A percentile compares a stretch with the other conserved stretches of the same genome.
Evolutionary conservation across 2,888 invertebrate species (phyloP).

Genomic region (Ptychoptera contaminata): DNA sequence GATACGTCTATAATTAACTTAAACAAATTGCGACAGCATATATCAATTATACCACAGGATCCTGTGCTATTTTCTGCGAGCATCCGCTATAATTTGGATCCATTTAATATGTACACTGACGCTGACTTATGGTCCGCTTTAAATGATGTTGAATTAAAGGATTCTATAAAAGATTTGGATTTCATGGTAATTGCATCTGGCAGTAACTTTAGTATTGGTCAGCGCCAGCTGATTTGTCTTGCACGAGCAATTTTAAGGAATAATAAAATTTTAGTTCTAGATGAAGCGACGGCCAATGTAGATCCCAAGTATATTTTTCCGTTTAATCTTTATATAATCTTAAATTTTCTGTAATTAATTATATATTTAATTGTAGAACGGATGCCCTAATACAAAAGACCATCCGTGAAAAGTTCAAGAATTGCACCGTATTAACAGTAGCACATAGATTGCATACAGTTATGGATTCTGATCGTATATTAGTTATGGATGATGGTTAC

Average conservation of each 20-base stretch:
- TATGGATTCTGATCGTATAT: slow-evolving; percentile 79
- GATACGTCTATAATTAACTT: slow-evolving; percentile 27
- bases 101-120: slow-evolving; percentile 18
- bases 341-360: not conserved
- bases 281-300: slow-evolving; percentile 73
- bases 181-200: slow-evolving; percentile 49
- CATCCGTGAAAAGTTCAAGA: slow-evolving; percentile 59
- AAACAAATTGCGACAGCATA: slow-evolving; percentile 33
- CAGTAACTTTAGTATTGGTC: slow-evolving; percentile 62
- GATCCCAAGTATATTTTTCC: slow-evolving; percentile 34
- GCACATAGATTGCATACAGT: slow-evolving; percentile 85
- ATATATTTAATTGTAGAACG: slow-evolving; percentile 42
- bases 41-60: slow-evolving; percentile 42
- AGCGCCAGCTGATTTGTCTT: slow-evolving; percentile 64
- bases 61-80: not conserved
- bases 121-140: slow-evolving; percentile 25
- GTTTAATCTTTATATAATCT: too few species aligned
- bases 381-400: slow-evolving; percentile 74
- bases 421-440: slow-evolving; percentile 79
- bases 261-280: slow-evolving; percentile 38
- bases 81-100: not conserved
- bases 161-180: slow-evolving; percentile 46
- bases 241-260: slow-evolving; percentile 56
- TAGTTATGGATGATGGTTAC: slow-evolving; percentile 72
- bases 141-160: slow-evolving; percentile 44